Conservation (phyloP, 2,797 vertebrate species). For the Salarias fasciatus region DNA sequence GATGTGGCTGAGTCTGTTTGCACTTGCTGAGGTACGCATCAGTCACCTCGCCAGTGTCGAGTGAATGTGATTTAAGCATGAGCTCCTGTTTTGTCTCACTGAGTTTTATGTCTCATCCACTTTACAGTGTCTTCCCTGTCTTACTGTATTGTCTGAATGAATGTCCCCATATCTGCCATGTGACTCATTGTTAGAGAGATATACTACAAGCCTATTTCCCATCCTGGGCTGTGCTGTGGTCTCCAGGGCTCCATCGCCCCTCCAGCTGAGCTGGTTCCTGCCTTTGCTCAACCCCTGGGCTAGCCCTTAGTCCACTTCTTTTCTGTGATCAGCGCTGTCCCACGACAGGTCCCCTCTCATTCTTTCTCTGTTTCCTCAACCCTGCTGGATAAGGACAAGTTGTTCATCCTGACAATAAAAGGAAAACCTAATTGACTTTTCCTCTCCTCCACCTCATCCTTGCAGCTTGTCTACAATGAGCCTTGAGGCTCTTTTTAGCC, state of each 20-base stretch:
- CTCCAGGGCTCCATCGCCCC: slow-evolving; percentile 42
- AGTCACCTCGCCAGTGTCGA: slow-evolving; percentile 57
- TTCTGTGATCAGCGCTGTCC: slow-evolving; percentile 62
- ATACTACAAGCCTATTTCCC: slow-evolving; percentile 42
- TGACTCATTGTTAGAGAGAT: slow-evolving; percentile 52
- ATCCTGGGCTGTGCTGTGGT: slow-evolving; percentile 25
- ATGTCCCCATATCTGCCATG: slow-evolving; percentile 54
- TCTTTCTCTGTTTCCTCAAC: slow-evolving; percentile 42
- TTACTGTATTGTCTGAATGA: slow-evolving; percentile 53
- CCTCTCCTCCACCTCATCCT: slow-evolving; percentile 62
- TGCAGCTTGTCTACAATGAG: slow-evolving; percentile 72
- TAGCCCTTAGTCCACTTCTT: slow-evolving; percentile 47
- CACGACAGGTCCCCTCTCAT: slow-evolving; percentile 24
- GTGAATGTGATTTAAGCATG: slow-evolving; percentile 65
- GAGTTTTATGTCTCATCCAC: slow-evolving; percentile 59
- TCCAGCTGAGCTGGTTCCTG: slow-evolving; percentile 44
- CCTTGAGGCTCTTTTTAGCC: slow-evolving; percentile 75
- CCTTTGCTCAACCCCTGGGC: slow-evolving; percentile 55
- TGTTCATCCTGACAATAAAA: slow-evolving; percentile 71
- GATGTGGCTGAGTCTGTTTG: slow-evolving; percentile 37
- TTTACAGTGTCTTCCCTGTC: slow-evolving; percentile 48
- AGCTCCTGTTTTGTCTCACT: slow-evolving; percentile 65
- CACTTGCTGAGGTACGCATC: slow-evolving; percentile 52
- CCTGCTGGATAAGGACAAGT: slow-evolving; percentile 53
- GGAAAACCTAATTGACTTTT: slow-evolving; percentile 76